Base-by-base conservation (phyloP, 1,140 invertebrate genomes). In the Eriosoma lanigerum region DNA sequence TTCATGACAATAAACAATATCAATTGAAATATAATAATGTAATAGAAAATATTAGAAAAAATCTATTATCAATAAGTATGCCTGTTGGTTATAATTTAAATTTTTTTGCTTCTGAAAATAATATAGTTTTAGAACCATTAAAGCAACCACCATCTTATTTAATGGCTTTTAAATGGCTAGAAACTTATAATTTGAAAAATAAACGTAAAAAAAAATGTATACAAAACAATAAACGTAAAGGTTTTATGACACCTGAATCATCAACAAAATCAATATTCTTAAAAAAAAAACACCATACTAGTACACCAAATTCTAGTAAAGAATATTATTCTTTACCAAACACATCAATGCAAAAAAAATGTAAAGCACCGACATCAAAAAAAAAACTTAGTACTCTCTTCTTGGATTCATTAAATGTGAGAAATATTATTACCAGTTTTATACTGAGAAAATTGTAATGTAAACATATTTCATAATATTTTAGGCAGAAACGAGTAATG, bases 121-220 rank as follows among this genome's bases (percentile, higher is more conserved):
- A 13, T 76, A 29, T 60, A 58, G 24, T 76, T 38, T 76, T 76
- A 76, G 73, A 76, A 24, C 73, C 73, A 58, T 58, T 76, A 76
- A 76, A 46, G 29, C 19, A 60, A 58, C 50, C 73, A 19, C 73
- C 73, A 26, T 56, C 73, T 44, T 58, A 76, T 76, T 24, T 56
- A 44, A 26, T 76, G 38, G 73, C 73, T 26, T 56, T 60, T 15
- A 76, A 76, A 76, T 76, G 73, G 73, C 44, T 76, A 44, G 73
- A 76, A 46, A 44, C 5, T 1, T 29, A 17, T 76, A 19, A 56
- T 58, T 46, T 32, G 9, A 76, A 60, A 60, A 44, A 24, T n/a
- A 76, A 58, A 46, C 15, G 9, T 58, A 76, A 46, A 76, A 76
- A 58, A 58, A 76, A 48, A 26, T 26, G 6, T 26, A 3, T 29